Evolutionary conservation across 2,888 invertebrate genomes (phyloP), one percentile per base, ranked within the genome.

Genomic region (Sipha maydis): DNA sequence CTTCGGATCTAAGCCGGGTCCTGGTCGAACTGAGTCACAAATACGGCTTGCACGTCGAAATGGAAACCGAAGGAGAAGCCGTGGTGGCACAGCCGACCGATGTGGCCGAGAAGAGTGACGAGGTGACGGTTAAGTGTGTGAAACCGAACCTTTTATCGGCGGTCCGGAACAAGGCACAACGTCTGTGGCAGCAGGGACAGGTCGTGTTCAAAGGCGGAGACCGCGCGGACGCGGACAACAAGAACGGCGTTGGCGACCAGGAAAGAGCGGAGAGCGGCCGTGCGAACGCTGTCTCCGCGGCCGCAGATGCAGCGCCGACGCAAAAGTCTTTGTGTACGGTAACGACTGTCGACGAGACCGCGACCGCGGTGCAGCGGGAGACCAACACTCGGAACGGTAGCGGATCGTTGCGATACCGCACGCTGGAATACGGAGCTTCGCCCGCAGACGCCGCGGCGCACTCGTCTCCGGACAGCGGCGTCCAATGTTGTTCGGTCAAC

Each of bases 391-490:
- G 77, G 54, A 61, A 5, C 38, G 61, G 56, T 25, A 31, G 21
- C 19, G 77, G 61, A 5, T 69, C 77, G 48, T 28, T 48, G n/a
- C 85, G 69, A 5, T 85, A 85, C n/a, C 67, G 67, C 11, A 85
- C 85, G 3, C 77, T 85, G 34, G 85, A 85, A 17, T 85, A 85
- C 85, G 85, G 85, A n/a, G 85, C 85, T 5, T 85, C 85, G n/a
- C 67, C 85, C n/a, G 85, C 19, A 1, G 67, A 48, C 14, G 48
- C n/a, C 8, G 41, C 28, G 4, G 69, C 17, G 8, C n/a, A 54
- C 0, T n/a, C n/a, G 67, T 54, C 48, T 3, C 48, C 48, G 34
- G 84, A 76, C 38, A 38, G 31, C 14, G 21, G 76, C 14, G 25
- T 84, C 1, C 76, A 84, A 17, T 67, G 28, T 4, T 67, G 85